A percentile compares a stretch with the other conserved stretches of the same genome.
Conservation (phyloP, 2,113 vertebrate species). For the Oceanodroma tethys region DNA sequence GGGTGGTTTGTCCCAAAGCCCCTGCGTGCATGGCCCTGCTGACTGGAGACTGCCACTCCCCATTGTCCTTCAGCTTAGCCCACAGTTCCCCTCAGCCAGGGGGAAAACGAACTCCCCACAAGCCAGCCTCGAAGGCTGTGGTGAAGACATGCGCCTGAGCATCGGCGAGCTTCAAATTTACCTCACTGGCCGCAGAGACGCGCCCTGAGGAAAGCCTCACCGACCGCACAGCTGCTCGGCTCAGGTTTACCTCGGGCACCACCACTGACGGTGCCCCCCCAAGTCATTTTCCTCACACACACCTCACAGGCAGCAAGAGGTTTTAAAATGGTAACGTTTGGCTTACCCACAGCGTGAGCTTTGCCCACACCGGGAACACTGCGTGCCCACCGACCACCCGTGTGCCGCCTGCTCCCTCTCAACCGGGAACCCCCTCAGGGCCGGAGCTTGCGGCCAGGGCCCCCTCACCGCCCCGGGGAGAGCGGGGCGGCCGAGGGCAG, state of each 20-base stretch:
- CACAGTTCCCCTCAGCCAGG: background rate
- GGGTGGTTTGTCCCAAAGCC: background rate
- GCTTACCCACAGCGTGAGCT: rapidly evolving
- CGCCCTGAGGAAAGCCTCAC: background rate
- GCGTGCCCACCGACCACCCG: background rate
- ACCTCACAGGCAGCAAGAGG: background rate
- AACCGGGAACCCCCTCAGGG: background rate
- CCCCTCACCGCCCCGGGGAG: too few relatives aligned
- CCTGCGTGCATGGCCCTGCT: rapidly evolving
- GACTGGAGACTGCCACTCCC: background rate
- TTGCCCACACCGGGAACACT: too few relatives aligned
- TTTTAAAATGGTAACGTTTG: background rate
- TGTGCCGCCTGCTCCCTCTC: too few relatives aligned
- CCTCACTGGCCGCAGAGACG: background rate
- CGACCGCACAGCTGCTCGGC: background rate
- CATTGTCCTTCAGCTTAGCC: rapidly evolving
- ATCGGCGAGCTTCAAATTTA: rapidly evolving
- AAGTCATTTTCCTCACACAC: background rate
- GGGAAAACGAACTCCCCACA: rapidly evolving
- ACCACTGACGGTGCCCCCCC: rapidly evolving
- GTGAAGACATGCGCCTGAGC: background rate
- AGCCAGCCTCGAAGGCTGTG: background rate
- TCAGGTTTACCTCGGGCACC: background rate
- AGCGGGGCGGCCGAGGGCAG: background rate
- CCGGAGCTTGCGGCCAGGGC: background rate